phyloP scores from a whole-genome alignment of 2,888 invertebrate genomes.

The Pseudanteris insignis region DNA sequence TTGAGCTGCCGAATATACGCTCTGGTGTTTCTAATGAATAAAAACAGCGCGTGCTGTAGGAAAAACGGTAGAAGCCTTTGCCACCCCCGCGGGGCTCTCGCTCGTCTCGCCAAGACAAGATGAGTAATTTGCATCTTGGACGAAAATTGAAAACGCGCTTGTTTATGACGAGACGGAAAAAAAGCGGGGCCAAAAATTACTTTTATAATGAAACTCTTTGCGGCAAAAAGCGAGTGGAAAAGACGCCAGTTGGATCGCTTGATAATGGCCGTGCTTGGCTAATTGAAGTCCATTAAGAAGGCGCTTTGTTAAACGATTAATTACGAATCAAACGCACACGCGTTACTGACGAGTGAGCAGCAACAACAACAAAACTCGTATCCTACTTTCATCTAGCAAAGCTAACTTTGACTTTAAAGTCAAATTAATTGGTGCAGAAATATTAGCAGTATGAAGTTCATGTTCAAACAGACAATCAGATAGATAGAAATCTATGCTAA shows the following conservation, averaged over 20 bases:
- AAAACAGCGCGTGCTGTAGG: slow-evolving; percentile 46
- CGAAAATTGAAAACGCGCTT: slow-evolving; percentile 59
- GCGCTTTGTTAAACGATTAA: slow-evolving; percentile 19
- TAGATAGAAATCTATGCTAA: too few relatives aligned
- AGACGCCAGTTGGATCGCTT: slow-evolving; percentile 11
- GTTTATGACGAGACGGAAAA: slow-evolving; percentile 53
- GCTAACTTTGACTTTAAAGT: too few relatives aligned
- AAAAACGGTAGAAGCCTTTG: slow-evolving; percentile 12
- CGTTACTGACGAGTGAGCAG: not conserved
- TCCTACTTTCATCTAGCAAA: too few relatives aligned
- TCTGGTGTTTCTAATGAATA: slow-evolving; percentile 50
- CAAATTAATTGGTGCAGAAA: too few relatives aligned
- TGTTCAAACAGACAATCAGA: too few relatives aligned
- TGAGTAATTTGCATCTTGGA: slow-evolving; percentile 59
- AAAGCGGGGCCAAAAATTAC: slow-evolving; percentile 57
- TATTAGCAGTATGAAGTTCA: too few relatives aligned
- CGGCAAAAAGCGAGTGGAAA: slow-evolving; percentile 25
- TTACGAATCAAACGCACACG: slow-evolving; percentile 24
- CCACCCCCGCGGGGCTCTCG: not conserved
- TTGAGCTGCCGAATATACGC: slow-evolving; percentile 21
- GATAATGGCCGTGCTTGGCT: slow-evolving; percentile 13
- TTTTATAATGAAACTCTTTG: slow-evolving; percentile 58
- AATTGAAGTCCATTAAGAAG: slow-evolving; percentile 27
- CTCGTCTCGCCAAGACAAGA: slow-evolving; percentile 24
- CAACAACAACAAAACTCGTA: too few relatives aligned